These are phyloP conservation scores for Clusia tigrina DNA, from an alignment of 2,888 invertebrate species.

Conservation along the genomic window DNA sequence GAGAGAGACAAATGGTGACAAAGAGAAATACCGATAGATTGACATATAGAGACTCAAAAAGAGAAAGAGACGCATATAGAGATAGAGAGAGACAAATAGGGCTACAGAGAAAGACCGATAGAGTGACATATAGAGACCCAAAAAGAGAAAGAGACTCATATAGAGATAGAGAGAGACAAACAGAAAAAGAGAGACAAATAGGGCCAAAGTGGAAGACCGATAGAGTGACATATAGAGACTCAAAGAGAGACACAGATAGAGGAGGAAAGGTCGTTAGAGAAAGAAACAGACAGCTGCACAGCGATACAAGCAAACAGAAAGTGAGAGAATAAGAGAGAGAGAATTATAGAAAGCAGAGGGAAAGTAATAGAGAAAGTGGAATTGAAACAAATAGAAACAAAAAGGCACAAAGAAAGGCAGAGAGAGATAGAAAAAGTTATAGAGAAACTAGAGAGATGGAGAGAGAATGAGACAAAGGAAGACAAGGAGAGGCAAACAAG, in stretches of 20 bases:
- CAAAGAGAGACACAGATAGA: conserved; percentile 8
- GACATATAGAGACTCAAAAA: conserved; percentile 14
- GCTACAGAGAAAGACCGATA: conserved; percentile 16
- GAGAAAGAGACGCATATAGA: conserved; percentile 14
- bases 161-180: conserved; percentile 17
- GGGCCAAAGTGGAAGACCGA: conserved; percentile 11
- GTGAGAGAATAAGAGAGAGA: too few relatives aligned
- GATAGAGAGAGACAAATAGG: conserved; percentile 15
- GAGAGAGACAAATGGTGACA: conserved; percentile 8
- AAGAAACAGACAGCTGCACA: background rate
- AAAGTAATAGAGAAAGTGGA: too few relatives aligned
- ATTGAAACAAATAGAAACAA: too few relatives aligned
- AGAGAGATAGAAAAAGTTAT: too few relatives aligned
- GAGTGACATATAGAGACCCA: conserved; percentile 15
- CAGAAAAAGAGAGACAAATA: conserved; percentile 14
- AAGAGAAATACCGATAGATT: conserved; percentile 14
- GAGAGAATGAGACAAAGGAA: too few relatives aligned
- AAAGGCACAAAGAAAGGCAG: too few relatives aligned
- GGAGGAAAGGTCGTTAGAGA: background rate
- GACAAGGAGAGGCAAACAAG: too few relatives aligned
- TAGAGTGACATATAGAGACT: conserved; percentile 17
- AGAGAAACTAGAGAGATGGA: too few relatives aligned
- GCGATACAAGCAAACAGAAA: too few relatives aligned
- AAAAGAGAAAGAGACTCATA: conserved; percentile 15
- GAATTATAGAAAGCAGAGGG: too few relatives aligned